Evolutionary conservation across 2,888 invertebrate genomes (phyloP).

Genomic region (Lycocerus yunnanus): DNA sequence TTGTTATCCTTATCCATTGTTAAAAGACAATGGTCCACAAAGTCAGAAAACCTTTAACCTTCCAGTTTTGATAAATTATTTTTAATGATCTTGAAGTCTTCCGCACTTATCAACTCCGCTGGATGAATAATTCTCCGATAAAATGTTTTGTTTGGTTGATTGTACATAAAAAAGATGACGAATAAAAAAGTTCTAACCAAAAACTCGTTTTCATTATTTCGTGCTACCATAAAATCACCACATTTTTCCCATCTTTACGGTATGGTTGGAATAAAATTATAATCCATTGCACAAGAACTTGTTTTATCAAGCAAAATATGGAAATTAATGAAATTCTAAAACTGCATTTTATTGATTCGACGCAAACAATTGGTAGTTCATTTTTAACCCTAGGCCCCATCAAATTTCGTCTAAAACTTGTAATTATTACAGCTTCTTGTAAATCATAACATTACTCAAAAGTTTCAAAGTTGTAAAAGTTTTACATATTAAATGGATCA

Average conservation of each 20-base stretch:
- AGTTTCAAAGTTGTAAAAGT: background rate
- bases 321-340: background rate
- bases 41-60: constrained; percentile 4
- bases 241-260: background rate
- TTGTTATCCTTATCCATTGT: background rate
- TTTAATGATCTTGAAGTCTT: background rate
- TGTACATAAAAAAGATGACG: background rate
- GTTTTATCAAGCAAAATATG: background rate
- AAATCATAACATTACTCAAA: background rate
- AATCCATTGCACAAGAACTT: background rate
- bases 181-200: background rate
- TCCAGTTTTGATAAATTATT: background rate
- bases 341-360: background rate
- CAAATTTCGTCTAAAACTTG: background rate
- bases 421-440: background rate
- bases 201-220: background rate
- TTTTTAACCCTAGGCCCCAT: background rate
- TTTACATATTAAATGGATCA: background rate
- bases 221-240: background rate
- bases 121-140: background rate
- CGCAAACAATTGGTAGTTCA: background rate
- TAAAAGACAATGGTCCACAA: background rate
- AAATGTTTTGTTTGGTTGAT: background rate
- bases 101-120: background rate
- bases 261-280: background rate